These are phyloP conservation scores for Sebastes minor DNA, from an alignment of 2,797 vertebrate species.

Conservation along the genomic window DNA sequence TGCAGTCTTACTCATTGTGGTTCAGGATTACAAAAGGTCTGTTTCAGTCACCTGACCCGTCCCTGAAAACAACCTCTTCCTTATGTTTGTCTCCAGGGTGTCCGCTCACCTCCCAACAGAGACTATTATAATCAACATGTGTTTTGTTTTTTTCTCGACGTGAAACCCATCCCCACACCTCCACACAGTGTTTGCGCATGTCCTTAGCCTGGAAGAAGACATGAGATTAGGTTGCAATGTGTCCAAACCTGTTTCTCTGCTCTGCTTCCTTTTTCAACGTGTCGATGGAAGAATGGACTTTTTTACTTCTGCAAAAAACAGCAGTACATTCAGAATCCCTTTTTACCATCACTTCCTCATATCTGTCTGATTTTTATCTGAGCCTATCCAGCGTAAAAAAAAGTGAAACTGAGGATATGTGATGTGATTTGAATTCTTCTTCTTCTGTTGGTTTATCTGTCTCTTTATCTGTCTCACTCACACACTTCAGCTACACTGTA, in stretches of 20 bases:
- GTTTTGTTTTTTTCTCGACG: not conserved
- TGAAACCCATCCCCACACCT: constrained; percentile 15
- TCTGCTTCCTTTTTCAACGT: constrained; percentile 39
- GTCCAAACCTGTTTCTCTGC: constrained; percentile 53
- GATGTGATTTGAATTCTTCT: not conserved
- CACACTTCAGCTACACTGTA: not conserved
- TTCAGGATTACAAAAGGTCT: constrained; percentile 14
- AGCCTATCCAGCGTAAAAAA: not conserved
- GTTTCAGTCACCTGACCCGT: constrained; percentile 33
- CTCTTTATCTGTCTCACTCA: not conserved
- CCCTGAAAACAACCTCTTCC: constrained; percentile 20
- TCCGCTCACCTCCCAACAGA: constrained; percentile 20
- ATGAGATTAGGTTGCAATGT: constrained; percentile 43
- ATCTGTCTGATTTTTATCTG: not conserved
- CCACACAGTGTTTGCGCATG: not conserved
- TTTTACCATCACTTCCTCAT: constrained; percentile 29
- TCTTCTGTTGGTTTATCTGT: not conserved
- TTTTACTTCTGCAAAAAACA: constrained; percentile 60
- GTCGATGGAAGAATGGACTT: not conserved
- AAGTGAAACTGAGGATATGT: constrained; percentile 12
- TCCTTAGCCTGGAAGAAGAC: not conserved
- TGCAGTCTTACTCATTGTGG: not conserved
- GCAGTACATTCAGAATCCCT: not conserved
- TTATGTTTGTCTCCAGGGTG: constrained; percentile 32
- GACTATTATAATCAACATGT: constrained; percentile 5